Evolutionary conservation across 2,113 vertebrate species (phyloP), one percentile per base, ranked within the genome.

Genomic region (Centropristis striata): DNA sequence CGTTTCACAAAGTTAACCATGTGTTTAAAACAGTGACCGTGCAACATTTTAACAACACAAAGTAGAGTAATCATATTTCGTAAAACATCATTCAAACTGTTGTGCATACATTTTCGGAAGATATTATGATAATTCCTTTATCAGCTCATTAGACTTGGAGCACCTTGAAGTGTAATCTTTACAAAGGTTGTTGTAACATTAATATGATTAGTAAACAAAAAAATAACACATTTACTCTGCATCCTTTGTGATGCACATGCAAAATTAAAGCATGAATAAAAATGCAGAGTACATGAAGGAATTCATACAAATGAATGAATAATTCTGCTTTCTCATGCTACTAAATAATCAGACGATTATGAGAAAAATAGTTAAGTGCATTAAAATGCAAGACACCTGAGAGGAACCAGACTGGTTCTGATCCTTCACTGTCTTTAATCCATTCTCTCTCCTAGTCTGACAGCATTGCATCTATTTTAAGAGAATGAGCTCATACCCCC

Each of bases 401-500:
- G 51, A 54, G 10, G 13, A 71, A 36, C 14, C 39, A n/a, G 58
- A 64, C 72, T 21, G 27, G 36, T 65, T 86, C 67, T 67, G 23
- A 73, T 94, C 63, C 13, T 41, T 51, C 32, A 50, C 21, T 66
- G 37, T 80, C 68, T 76, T 57, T 21, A 61, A 81, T 82, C 89
- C 79, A 84, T 80, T 90, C 75, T 84, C 63, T 61, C 71, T 87
- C 72, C 37, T 63, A 86, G 85, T 93, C 92, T 93, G 86, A 93
- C 86, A 78, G 88, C 91, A 90, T 81, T 46, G 41, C 67, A 73
- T 80, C 89, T 93, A 91, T 94, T 93, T 92, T 86, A 65, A 73
- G 89, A 67, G 86, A 75, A 88, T 94, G 92, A 94, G 88, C 88
- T 94, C 92, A 94, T 90, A 61, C 73, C 72, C 80, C 61, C 81